Evolutionary conservation across 2,113 vertebrate genomes (phyloP).

Genomic region (Anhinga anhinga): DNA sequence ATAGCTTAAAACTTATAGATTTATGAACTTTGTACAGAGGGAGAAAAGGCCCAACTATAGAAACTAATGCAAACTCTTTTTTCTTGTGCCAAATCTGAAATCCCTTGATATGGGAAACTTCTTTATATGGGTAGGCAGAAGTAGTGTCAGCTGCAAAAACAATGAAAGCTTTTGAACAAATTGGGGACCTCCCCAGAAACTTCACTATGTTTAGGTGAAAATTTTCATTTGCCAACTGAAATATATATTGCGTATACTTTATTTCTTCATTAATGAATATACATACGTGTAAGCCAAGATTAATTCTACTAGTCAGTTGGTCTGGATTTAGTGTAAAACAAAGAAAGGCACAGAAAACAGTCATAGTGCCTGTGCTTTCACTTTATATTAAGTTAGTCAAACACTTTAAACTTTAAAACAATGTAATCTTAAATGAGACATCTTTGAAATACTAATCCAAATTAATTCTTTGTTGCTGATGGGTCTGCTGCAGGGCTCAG

Average conservation of each 20-base stretch:
- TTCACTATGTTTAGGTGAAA: background rate
- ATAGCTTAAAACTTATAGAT: background rate
- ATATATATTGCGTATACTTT: background rate
- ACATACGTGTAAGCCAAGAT: background rate
- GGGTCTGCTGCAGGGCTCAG: background rate
- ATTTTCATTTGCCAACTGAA: background rate
- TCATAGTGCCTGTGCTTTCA: background rate
- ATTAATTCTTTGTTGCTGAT: background rate
- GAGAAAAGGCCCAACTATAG: background rate
- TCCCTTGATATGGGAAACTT: background rate
- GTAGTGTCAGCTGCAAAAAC: conserved; percentile 39
- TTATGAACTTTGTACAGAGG: background rate
- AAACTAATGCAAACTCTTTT: background rate
- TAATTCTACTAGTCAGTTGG: background rate
- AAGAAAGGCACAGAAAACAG: background rate
- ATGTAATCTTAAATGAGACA: background rate
- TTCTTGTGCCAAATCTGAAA: conserved; percentile 25
- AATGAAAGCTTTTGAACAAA: background rate
- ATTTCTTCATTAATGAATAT: background rate
- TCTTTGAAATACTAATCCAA: background rate
- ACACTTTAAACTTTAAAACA: background rate
- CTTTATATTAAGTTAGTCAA: background rate
- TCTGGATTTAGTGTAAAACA: background rate
- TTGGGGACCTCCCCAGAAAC: background rate
- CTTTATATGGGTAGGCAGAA: background rate